Percentiles rank a stretch among this genome's conserved stretches.
Conservation (phyloP, 2,113 vertebrate genomes). For the Sorex araneus region DNA sequence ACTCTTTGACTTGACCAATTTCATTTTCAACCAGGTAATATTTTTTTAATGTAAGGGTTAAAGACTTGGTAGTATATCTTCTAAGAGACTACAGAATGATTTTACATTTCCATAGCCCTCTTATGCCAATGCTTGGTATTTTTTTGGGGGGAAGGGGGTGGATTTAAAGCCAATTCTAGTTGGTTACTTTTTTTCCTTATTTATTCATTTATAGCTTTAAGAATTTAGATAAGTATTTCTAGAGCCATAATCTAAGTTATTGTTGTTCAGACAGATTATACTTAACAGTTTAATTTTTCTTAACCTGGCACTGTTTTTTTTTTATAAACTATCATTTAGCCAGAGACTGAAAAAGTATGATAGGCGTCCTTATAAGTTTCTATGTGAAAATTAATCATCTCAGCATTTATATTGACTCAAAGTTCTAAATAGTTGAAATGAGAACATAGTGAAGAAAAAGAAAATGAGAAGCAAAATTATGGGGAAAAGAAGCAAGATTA, state of each 20-base stretch:
- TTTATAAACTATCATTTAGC: neutral
- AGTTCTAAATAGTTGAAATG: slow-evolving; percentile 48
- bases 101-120: too few relatives aligned
- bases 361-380: slow-evolving; percentile 30
- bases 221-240: neutral
- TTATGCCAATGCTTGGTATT: neutral
- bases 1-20: slow-evolving; percentile 12
- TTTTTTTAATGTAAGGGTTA: neutral
- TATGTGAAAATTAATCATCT: slow-evolving; percentile 26
- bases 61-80: neutral
- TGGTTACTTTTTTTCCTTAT: neutral
- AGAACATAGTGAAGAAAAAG: slow-evolving; percentile 66
- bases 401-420: slow-evolving; percentile 39
- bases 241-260: slow-evolving; percentile 48
- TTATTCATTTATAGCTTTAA: slow-evolving; percentile 2
- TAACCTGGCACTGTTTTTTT: neutral
- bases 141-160: slow-evolving; percentile 7
- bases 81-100: neutral
- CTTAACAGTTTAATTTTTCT: slow-evolving; percentile 60
- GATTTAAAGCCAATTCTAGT: slow-evolving; percentile 22
- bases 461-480: slow-evolving; percentile 73
- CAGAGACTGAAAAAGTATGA: slow-evolving; percentile 36
- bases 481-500: slow-evolving; percentile 56
- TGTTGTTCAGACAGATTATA: slow-evolving; percentile 32
- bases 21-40: slow-evolving; percentile 3